phyloP scores from a whole-genome alignment of 1,140 invertebrate genomes.

The Gonioctena quinquepunctata region DNA sequence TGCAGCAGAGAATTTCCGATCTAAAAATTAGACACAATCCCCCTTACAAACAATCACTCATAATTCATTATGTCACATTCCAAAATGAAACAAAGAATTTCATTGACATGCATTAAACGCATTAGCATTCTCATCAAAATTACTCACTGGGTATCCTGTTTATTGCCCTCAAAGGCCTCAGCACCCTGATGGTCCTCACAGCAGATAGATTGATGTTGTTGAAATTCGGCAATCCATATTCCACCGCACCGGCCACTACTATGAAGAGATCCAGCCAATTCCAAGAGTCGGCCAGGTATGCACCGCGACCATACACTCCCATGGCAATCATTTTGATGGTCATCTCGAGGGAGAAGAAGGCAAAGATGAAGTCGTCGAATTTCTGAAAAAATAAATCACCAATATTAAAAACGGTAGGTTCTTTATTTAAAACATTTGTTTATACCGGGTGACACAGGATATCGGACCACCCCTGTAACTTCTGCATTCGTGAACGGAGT shows the following conservation, averaged over 20 bases:
- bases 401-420: too few species aligned
- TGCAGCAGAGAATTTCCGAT: too few species aligned
- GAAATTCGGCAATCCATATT: slow-evolving; percentile 90
- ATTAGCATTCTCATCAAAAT: too few species aligned
- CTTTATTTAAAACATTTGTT: too few species aligned
- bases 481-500: too few species aligned
- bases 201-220: slow-evolving; percentile 98
- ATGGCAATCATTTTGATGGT: slow-evolving; percentile 98
- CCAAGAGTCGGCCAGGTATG: slow-evolving; percentile 97
- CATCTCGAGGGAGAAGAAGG: slow-evolving; percentile 96
- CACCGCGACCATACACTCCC: slow-evolving; percentile 93
- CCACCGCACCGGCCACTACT: slow-evolving; percentile 89
- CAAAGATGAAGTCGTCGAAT: slow-evolving; percentile 98
- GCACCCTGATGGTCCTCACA: slow-evolving; percentile 95
- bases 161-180: slow-evolving; percentile 94
- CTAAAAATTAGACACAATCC: too few species aligned
- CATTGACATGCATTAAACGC: too few species aligned
- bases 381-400: slow-evolving; percentile 69
- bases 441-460: too few species aligned
- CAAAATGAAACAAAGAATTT: too few species aligned
- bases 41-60: too few species aligned
- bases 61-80: too few species aligned
- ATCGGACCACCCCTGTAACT: too few species aligned
- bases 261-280: slow-evolving; percentile 99
- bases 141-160: slow-evolving; percentile 99